Conservation (phyloP, 2,888 invertebrate species). For the Agrochola litura region DNA sequence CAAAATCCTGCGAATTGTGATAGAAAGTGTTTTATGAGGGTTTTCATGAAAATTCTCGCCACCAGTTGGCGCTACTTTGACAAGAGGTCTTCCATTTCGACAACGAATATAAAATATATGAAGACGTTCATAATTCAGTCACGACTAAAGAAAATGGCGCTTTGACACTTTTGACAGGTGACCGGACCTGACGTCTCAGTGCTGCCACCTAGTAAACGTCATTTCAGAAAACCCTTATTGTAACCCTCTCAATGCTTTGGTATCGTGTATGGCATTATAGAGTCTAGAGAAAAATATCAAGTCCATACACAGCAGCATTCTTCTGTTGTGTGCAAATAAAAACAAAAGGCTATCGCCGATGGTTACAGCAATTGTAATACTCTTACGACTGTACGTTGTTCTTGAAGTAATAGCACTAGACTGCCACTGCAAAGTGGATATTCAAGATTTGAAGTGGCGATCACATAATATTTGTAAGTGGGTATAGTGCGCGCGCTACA, state of each 20-base stretch:
- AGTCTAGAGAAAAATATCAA: not conserved
- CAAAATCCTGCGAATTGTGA: too few relatives aligned
- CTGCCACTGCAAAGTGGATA: conserved; percentile 4
- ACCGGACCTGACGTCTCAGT: too few relatives aligned
- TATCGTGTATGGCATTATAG: not conserved
- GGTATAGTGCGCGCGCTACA: not conserved
- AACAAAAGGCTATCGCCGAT: not conserved
- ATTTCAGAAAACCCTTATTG: too few relatives aligned
- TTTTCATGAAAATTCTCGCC: too few relatives aligned
- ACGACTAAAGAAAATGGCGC: too few relatives aligned
- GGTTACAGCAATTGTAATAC: not conserved
- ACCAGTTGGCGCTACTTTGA: too few relatives aligned
- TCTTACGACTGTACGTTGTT: not conserved
- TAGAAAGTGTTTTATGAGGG: too few relatives aligned
- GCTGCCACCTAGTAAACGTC: too few relatives aligned
- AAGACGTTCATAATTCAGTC: too few relatives aligned
- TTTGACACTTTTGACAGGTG: too few relatives aligned
- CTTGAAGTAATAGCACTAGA: not conserved
- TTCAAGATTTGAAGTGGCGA: conserved; percentile 10
- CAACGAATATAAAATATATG: too few relatives aligned
- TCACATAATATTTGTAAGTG: conserved; percentile 9
- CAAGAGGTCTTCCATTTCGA: too few relatives aligned
- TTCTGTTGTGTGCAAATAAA: not conserved
- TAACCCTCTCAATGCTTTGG: not conserved
- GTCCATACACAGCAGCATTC: not conserved